Evolutionary conservation across 53 echinoderm and acorn worm genomes (phyloP).

Genomic region (Apostichopus leukothele): DNA sequence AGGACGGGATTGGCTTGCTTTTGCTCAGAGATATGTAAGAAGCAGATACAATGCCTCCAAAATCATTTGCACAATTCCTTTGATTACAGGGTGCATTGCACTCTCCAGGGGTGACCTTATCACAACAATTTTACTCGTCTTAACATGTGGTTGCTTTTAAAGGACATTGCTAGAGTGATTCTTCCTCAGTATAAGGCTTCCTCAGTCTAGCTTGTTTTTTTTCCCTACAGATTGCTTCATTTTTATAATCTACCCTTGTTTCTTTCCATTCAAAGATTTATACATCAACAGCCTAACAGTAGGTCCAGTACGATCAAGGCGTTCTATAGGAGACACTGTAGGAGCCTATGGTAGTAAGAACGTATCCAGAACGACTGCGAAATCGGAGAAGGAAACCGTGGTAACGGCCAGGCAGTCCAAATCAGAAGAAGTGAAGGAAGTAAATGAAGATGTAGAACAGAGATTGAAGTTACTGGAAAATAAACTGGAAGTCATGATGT

Average conservation of each 20-base stretch:
- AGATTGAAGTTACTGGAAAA: constrained; percentile 29
- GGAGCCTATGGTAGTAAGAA: not conserved
- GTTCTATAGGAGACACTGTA: constrained; percentile 39
- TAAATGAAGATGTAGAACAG: not conserved
- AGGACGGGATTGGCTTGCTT: too few species aligned
- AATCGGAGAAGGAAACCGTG: not conserved
- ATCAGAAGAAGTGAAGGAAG: not conserved
- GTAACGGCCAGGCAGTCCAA: not conserved
- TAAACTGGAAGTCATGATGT: constrained; percentile 46
- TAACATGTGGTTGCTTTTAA: too few species aligned
- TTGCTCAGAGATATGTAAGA: too few species aligned
- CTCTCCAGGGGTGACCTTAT: too few species aligned
- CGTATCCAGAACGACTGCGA: not conserved
- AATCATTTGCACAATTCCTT: not conserved
- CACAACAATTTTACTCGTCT: too few species aligned
- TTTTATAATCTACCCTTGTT: not conserved
- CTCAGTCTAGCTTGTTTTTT: not conserved
- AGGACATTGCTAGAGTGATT: too few species aligned
- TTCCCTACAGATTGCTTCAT: not conserved
- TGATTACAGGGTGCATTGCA: too few species aligned
- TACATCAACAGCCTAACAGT: constrained; percentile 59
- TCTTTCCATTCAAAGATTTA: constrained; percentile 47
- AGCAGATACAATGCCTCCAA: too few species aligned
- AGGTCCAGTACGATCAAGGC: constrained; percentile 47
- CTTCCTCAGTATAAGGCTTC: too few species aligned